phyloP scores from a whole-genome alignment of 2,797 vertebrate species.

The Eremophila alpestris region DNA sequence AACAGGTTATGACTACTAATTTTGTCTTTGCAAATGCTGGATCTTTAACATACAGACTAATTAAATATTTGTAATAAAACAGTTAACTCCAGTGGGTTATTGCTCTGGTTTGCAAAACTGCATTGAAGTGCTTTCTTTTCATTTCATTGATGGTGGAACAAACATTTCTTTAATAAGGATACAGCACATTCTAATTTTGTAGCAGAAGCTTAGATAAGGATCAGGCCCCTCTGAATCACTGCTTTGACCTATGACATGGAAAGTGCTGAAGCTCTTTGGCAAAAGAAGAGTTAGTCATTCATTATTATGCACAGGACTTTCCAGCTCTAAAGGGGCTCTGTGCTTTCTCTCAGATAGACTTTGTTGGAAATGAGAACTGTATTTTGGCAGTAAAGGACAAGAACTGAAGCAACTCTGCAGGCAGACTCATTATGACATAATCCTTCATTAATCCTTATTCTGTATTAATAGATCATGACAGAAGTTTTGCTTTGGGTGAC shows the following conservation, averaged over 20 bases:
- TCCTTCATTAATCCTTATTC: conserved; percentile 85
- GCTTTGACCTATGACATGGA: conserved; percentile 87
- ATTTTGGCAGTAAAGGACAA: conserved; percentile 85
- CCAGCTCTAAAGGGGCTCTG: conserved; percentile 86
- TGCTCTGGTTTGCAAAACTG: conserved; percentile 80
- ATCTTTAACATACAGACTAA: conserved; percentile 70
- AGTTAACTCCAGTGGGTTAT: conserved; percentile 76
- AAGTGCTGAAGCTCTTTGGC: conserved; percentile 83
- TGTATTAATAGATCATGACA: conserved; percentile 87
- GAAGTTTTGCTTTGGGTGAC: conserved; percentile 77
- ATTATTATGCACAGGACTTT: conserved; percentile 88
- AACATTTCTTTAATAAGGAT: conserved; percentile 93
- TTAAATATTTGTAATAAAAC: conserved; percentile 80
- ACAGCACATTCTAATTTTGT: conserved; percentile 80
- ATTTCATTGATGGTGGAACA: conserved; percentile 82
- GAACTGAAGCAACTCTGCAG: conserved; percentile 77
- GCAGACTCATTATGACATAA: conserved; percentile 87
- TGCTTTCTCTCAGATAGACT: conserved; percentile 87
- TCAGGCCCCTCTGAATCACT: conserved; percentile 85
- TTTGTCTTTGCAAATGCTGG: conserved; percentile 63
- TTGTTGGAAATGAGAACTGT: conserved; percentile 89
- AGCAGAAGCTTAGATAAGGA: conserved; percentile 89
- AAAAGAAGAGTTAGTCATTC: conserved; percentile 84
- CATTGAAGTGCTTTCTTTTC: conserved; percentile 79
- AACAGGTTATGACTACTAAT: conserved; percentile 60